Evolutionary conservation across 2,797 vertebrate species (phyloP), one percentile per base, ranked within the genome.

Genomic region (Hippopotamyrus pictus): DNA sequence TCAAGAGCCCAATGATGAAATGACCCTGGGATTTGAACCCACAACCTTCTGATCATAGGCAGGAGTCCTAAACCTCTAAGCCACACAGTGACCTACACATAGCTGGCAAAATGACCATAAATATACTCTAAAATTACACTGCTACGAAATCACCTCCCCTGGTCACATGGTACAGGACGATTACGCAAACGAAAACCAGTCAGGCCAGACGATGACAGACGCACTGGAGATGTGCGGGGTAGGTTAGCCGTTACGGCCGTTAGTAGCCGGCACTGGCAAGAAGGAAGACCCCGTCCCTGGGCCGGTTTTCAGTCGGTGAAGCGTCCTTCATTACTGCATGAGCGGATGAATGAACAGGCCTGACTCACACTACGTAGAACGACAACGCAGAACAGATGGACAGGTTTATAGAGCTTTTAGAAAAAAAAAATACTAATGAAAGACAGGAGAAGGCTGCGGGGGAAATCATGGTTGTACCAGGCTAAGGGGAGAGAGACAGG

Each of bases 331-430:
- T 22, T 57, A 33, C 62, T 11, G 86, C 33, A 69, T 57, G 54
- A 84, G 87, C 22, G 87, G 50, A 53, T 73, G 85, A 53, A 89
- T 48, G 87, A 84, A 88, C 46, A 86, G 62, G 53, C 86, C 12
- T 59, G 69, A 88, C 25, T 83, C 73, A 79, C 37, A 44, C 82
- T 41, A 53, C 25, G 65, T 50, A 73, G 41, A 79, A 44, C 69
- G 41, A 54, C 19, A 54, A 33, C 11, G 29, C 65, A 33, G 65
- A 69, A 69, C 65, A 87, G 62, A 76, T 25, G 53, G 14, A 89
- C 82, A 65, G n/a, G 22, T 83, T 51, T 69, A 44, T 57, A 87
- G 73, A 82, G 50, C 17, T 53, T 5, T 11, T 29, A 1, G 14
- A 59, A 83, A 22, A 57, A 17, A 62, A n/a, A 62, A n/a, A 54